These are phyloP conservation scores for Dryomyza anilis DNA, from an alignment of 2,888 invertebrate genomes.

Conservation along the genomic window DNA sequence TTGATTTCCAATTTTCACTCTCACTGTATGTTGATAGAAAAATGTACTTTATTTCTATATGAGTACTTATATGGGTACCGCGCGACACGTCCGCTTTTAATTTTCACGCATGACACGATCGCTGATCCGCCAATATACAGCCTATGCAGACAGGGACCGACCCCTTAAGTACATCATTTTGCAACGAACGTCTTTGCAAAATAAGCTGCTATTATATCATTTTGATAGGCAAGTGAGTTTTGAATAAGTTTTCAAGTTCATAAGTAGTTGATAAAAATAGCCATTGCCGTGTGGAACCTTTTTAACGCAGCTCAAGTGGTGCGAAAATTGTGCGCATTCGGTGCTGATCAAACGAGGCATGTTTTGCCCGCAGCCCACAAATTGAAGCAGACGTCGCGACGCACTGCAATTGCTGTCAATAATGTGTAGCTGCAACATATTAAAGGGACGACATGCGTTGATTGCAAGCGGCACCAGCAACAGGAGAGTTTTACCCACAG, in stretches of 20 bases:
- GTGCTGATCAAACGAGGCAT: not conserved
- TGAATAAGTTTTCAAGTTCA: conserved; percentile 38
- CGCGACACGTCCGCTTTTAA: not conserved
- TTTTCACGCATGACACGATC: not conserved
- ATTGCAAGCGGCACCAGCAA: too few species aligned
- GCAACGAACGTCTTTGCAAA: conserved; percentile 18
- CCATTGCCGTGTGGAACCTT: not conserved
- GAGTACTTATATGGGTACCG: too few species aligned
- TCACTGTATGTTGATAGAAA: too few species aligned
- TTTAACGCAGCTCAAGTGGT: conserved; percentile 20
- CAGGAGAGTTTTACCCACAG: too few species aligned
- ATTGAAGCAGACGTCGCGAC: not conserved
- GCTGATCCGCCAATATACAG: too few species aligned
- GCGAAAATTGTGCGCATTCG: conserved; percentile 5
- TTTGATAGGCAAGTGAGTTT: conserved; percentile 51
- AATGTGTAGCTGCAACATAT: not conserved
- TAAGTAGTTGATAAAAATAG: conserved; percentile 24
- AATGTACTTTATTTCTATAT: too few species aligned
- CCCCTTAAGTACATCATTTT: not conserved
- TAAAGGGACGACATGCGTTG: not conserved
- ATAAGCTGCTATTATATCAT: conserved; percentile 47
- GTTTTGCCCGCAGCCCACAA: not conserved
- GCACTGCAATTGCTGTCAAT: not conserved
- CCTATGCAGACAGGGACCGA: too few species aligned
- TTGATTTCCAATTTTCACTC: too few species aligned